These are phyloP conservation scores for Pantherophis alleghaniensis DNA, from an alignment of 2,797 vertebrate species.

Conservation along the genomic window DNA sequence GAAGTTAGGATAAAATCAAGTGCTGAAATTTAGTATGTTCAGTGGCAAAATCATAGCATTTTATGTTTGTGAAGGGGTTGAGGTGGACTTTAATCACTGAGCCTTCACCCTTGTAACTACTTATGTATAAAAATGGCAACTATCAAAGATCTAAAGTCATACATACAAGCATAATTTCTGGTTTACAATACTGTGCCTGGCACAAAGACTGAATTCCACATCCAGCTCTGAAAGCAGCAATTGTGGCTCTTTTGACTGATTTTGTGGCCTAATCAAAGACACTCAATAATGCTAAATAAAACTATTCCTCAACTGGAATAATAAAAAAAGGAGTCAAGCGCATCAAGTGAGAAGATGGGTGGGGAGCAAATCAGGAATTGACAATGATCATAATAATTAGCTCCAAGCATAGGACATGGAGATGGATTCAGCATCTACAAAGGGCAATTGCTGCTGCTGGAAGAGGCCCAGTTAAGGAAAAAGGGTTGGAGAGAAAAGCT, in stretches of 20 bases:
- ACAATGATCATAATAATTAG: conserved; percentile 47
- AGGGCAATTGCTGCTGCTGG: conserved; percentile 28
- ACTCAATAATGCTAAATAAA: background rate
- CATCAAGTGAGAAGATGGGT: conserved; percentile 22
- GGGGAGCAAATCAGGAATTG: conserved; percentile 14
- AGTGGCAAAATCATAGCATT: background rate
- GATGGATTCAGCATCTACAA: conserved; percentile 31
- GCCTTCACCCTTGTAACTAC: background rate
- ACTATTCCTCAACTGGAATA: background rate
- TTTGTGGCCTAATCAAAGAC: background rate
- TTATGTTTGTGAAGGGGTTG: background rate
- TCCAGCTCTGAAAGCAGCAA: background rate
- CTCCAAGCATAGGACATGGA: rapidly evolving
- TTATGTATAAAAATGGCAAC: background rate
- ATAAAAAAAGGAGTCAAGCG: background rate
- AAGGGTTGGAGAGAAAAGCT: conserved; percentile 40
- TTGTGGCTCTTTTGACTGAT: background rate
- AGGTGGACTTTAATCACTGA: background rate
- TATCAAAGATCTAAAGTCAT: background rate
- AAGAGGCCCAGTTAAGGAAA: conserved; percentile 47
- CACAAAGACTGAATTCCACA: background rate
- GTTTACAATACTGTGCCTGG: background rate
- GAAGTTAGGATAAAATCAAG: background rate
- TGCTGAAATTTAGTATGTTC: background rate
- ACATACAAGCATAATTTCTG: background rate